These are phyloP conservation scores for Actinemys pallida DNA, from an alignment of 2,113 vertebrate genomes.

Conservation along the genomic window DNA sequence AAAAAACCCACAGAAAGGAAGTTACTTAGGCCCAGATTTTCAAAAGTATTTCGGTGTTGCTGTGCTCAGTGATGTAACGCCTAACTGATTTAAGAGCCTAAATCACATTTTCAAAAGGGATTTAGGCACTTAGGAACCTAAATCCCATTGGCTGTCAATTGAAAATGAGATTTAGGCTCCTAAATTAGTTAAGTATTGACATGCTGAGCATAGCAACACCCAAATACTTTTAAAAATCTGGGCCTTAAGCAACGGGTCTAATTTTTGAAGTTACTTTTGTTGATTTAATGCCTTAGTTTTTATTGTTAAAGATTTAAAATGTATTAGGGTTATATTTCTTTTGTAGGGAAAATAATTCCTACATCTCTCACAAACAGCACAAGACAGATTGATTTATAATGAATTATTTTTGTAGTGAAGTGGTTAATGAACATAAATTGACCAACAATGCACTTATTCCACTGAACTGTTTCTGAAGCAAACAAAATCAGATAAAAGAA, in stretches of 20 bases:
- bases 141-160: neutral
- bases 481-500: constrained; percentile 70
- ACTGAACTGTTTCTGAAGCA: constrained; percentile 52
- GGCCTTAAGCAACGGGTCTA: neutral
- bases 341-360: constrained; percentile 10
- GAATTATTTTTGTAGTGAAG: constrained; percentile 37
- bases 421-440: constrained; percentile 67
- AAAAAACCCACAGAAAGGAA: neutral
- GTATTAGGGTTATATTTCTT: neutral
- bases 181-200: neutral
- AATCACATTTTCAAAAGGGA: neutral
- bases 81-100: neutral
- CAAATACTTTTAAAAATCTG: neutral
- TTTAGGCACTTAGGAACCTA: neutral
- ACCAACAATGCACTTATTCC: constrained; percentile 41
- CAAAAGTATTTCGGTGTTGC: neutral
- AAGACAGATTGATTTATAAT: constrained; percentile 37
- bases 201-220: neutral
- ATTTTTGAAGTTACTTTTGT: neutral
- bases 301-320: neutral
- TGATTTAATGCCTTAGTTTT: neutral
- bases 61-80: too few relatives aligned
- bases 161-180: neutral
- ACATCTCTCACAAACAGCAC: neutral
- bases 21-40: neutral